phyloP scores from a whole-genome alignment of 2,888 invertebrate genomes.

The Leucophenga maculata region DNA sequence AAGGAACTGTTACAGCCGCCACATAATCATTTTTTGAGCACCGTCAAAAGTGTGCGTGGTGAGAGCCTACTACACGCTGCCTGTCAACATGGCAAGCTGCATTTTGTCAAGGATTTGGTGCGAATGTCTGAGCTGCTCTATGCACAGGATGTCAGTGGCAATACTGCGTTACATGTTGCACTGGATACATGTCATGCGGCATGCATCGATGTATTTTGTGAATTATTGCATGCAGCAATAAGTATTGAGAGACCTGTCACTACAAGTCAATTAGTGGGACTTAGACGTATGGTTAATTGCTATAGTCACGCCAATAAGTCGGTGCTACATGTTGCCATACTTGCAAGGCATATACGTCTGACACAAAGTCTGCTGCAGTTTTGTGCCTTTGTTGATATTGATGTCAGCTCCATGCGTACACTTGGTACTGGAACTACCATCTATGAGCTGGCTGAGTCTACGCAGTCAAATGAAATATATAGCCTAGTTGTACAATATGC shows the following conservation, averaged over 20 bases:
- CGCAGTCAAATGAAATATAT: background rate
- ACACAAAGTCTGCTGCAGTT: background rate
- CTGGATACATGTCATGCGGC: background rate
- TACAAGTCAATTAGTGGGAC: background rate
- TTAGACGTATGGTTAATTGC: background rate
- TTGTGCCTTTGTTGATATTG: background rate
- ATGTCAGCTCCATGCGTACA: background rate
- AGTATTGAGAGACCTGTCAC: background rate
- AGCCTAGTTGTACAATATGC: background rate
- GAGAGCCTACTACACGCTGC: slow-evolving; percentile 6
- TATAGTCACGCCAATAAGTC: background rate
- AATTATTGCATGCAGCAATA: background rate
- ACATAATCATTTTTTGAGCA: slow-evolving; percentile 2
- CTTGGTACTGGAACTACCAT: background rate
- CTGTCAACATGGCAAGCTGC: background rate
- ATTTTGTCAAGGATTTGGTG: background rate
- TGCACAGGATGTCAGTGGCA: background rate
- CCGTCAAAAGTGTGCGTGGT: background rate
- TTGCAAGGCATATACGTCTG: background rate
- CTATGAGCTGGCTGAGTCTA: background rate
- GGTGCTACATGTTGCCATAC: slow-evolving; percentile 2
- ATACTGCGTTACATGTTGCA: slow-evolving; percentile 11
- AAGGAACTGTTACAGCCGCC: background rate
- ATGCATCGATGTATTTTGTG: background rate
- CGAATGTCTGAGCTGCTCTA: background rate